Evolutionary conservation across 2,113 vertebrate genomes (phyloP).

Genomic region (Neodontobutis hainanensis): DNA sequence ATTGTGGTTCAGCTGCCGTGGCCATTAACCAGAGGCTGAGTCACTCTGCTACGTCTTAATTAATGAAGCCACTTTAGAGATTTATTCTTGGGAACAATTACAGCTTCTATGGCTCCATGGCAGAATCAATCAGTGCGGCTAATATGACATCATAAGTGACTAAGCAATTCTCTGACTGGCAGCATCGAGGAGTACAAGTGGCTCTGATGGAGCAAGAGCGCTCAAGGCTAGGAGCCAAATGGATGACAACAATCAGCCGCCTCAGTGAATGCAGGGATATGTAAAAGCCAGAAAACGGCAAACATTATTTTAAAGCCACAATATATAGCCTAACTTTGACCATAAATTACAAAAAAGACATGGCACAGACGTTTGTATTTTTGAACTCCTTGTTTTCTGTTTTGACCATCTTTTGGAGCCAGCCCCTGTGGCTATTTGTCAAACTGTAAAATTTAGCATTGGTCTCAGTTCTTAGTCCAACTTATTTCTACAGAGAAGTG

Average conservation of each 20-base stretch:
- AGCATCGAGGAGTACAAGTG: slow-evolving; percentile 21
- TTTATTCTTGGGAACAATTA: slow-evolving; percentile 66
- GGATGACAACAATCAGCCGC: slow-evolving; percentile 12
- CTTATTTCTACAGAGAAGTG: too few relatives aligned
- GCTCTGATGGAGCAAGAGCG: slow-evolving; percentile 22
- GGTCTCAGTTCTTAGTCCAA: too few relatives aligned
- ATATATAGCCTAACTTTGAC: too few relatives aligned
- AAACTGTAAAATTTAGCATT: too few relatives aligned
- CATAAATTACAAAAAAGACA: too few relatives aligned
- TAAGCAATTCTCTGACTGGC: slow-evolving; percentile 57
- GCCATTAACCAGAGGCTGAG: slow-evolving; percentile 61
- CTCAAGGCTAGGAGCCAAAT: slow-evolving; percentile 13
- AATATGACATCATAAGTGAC: slow-evolving; percentile 72
- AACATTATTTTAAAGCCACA: slow-evolving; percentile 2
- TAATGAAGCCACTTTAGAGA: slow-evolving; percentile 69
- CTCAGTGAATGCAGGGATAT: not conserved
- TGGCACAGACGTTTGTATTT: too few relatives aligned
- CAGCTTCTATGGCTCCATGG: slow-evolving; percentile 54
- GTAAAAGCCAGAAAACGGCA: not conserved
- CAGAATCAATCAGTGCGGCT: slow-evolving; percentile 59
- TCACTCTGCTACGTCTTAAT: slow-evolving; percentile 58
- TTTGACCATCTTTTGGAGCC: too few relatives aligned
- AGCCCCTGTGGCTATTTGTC: too few relatives aligned
- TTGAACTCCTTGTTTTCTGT: too few relatives aligned
- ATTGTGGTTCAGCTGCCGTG: slow-evolving; percentile 29